Conservation (phyloP, 2,888 invertebrate genomes). For the Cephus nigrinus region DNA sequence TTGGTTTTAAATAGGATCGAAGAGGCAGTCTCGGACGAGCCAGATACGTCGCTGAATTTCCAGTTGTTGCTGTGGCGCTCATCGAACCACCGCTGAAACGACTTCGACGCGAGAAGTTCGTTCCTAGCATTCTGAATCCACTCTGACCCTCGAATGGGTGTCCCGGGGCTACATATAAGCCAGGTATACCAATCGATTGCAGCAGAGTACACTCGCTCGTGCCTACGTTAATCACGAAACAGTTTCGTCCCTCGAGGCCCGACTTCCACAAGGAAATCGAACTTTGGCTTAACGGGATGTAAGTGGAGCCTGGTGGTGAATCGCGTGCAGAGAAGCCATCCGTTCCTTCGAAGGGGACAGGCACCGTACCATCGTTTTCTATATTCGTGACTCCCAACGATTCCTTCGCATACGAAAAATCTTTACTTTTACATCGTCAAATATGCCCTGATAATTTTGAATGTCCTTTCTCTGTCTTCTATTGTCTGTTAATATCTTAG, state of each 20-base stretch:
- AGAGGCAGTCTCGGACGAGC: conserved; percentile 36
- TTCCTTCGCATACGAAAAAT: not conserved
- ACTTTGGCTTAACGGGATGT: conserved; percentile 40
- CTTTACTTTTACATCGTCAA: not conserved
- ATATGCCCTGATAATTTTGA: not conserved
- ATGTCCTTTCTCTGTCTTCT: not conserved
- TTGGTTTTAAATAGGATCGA: conserved; percentile 35
- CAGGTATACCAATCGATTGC: conserved; percentile 29
- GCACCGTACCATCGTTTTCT: conserved; percentile 51
- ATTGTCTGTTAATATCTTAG: not conserved
- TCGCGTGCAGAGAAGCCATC: conserved; percentile 53
- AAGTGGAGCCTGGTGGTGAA: conserved; percentile 55
- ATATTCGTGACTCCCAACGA: conserved; percentile 1
- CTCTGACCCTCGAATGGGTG: conserved; percentile 25
- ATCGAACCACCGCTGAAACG: conserved; percentile 35
- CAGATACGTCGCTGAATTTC: conserved; percentile 26
- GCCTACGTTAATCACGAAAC: conserved; percentile 27
- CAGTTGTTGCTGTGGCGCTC: conserved; percentile 25
- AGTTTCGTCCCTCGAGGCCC: conserved; percentile 9
- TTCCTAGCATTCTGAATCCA: conserved; percentile 47
- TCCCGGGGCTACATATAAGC: conserved; percentile 35
- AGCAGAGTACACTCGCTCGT: conserved; percentile 26
- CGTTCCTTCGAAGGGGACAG: conserved; percentile 44
- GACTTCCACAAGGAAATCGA: conserved; percentile 43
- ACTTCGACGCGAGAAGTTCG: conserved; percentile 41